phyloP scores from a whole-genome alignment of 2,113 vertebrate genomes.

The Mustela lutreola region DNA sequence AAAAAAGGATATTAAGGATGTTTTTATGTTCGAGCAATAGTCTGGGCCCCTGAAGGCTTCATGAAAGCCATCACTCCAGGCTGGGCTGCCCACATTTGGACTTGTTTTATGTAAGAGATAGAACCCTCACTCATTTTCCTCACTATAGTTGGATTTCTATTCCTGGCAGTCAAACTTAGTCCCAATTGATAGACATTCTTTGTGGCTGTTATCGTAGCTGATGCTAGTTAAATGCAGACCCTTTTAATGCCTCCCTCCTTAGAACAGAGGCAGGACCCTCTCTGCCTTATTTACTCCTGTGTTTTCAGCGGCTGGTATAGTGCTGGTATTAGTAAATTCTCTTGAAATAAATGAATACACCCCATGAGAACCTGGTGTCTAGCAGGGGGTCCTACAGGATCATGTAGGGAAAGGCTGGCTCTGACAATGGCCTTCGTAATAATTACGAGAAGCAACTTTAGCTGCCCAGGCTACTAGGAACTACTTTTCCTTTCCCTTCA shows the following conservation, averaged over 20 bases:
- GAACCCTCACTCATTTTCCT: not conserved
- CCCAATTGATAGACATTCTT: not conserved
- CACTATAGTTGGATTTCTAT: not conserved
- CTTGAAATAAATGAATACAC: not conserved
- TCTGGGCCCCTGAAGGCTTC: not conserved
- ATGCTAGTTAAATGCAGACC: not conserved
- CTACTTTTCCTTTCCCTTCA: not conserved
- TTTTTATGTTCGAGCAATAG: not conserved
- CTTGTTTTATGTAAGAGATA: not conserved
- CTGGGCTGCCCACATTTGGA: not conserved
- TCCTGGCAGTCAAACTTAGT: not conserved
- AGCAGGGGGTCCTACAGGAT: not conserved
- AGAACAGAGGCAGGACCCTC: not conserved
- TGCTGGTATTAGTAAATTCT: not conserved
- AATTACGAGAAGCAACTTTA: not conserved
- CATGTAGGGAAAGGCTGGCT: not conserved
- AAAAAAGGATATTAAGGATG: not conserved
- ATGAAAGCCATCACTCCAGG: not conserved
- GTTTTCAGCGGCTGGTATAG: not conserved
- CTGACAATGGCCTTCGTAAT: not conserved
- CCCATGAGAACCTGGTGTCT: not conserved
- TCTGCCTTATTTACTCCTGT: not conserved
- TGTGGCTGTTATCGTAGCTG: not conserved
- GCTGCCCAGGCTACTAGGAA: not conserved
- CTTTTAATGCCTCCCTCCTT: not conserved